These are phyloP conservation scores for Equus quagga DNA, from an alignment of 2,113 vertebrate species.

Conservation along the genomic window DNA sequence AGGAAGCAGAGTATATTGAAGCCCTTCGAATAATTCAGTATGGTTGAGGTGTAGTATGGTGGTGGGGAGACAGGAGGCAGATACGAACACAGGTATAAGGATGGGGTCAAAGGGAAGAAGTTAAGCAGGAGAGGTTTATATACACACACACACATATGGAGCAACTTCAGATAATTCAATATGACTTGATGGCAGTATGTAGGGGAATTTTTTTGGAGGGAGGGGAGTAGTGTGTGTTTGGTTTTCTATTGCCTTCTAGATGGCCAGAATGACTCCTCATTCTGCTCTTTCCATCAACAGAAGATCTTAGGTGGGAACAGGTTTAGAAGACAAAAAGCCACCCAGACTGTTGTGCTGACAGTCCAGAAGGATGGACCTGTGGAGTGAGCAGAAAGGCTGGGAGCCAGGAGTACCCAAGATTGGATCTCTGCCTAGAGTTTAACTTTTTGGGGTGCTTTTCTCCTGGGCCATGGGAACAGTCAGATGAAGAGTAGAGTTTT, in stretches of 20 bases:
- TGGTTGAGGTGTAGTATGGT: neutral
- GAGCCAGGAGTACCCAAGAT: neutral
- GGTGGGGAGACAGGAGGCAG: neutral
- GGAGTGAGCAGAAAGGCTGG: neutral
- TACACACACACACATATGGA: neutral
- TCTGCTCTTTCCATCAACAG: neutral
- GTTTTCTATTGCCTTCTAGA: neutral
- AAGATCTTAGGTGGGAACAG: neutral
- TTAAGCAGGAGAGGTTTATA: neutral
- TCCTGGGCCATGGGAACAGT: neutral
- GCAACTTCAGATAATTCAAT: neutral
- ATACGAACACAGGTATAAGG: neutral
- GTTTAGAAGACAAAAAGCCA: neutral
- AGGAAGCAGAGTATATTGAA: neutral
- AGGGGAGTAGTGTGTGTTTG: neutral
- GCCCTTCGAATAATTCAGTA: constrained; percentile 3
- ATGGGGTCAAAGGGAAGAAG: neutral
- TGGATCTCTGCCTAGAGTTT: neutral
- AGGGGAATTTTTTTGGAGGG: neutral
- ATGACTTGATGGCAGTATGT: neutral
- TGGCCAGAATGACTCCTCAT: neutral
- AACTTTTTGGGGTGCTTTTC: neutral
- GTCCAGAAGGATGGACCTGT: neutral
- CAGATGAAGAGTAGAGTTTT: neutral
- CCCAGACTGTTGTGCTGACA: neutral